Evolutionary conservation across 2,797 vertebrate genomes (phyloP), one percentile per base, ranked within the genome.

Genomic region (Chlorospingus flavigularis): DNA sequence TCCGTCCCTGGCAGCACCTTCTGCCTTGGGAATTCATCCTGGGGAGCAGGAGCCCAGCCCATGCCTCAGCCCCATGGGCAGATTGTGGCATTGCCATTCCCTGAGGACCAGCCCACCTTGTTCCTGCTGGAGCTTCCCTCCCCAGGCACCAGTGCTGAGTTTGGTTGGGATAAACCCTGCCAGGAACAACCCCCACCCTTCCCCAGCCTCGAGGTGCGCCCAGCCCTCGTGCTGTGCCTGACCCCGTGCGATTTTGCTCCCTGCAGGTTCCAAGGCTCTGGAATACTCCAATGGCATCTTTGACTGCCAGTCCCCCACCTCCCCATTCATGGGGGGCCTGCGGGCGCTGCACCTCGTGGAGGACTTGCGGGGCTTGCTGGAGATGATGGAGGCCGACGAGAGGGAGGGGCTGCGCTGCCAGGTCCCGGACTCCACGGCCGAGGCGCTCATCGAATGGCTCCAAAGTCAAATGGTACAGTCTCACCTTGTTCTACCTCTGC

Each of bases 221-320:
- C 51, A 23, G 0, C 14, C 18, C 7, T 6, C 8, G 1, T n/a
- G 8, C 45, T 1, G 1, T 10, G 0, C 40, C 33, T 96, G 30
- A 91, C 28, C n/a, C 68, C 0, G 0, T 42, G 40, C 0, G 2
- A 23, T 86, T 71, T 90, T 83, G 54, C 53, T 83, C 35, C 45
- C 57, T 68, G 37, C 96, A 99, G 99, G 99, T 94, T 99, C 99
- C 37, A 99, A 99, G 97, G 98, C 98, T 0, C 95, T 99, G 94
- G 99, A 99, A 80, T 99, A 99, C 92, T 98, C 99, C 85, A 99
- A 99, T 48, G 99, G 99, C 51, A 96, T 99, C 90, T 99, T 99
- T 92, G 99, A 99, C 96, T 99, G 99, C 95, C 99, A 99, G 97
- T 99, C 99, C 4, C 99, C 99, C 35, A 99, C 99, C 3, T 99